Conservation (phyloP, 2,797 vertebrate species). For the Trachurus trachurus region DNA sequence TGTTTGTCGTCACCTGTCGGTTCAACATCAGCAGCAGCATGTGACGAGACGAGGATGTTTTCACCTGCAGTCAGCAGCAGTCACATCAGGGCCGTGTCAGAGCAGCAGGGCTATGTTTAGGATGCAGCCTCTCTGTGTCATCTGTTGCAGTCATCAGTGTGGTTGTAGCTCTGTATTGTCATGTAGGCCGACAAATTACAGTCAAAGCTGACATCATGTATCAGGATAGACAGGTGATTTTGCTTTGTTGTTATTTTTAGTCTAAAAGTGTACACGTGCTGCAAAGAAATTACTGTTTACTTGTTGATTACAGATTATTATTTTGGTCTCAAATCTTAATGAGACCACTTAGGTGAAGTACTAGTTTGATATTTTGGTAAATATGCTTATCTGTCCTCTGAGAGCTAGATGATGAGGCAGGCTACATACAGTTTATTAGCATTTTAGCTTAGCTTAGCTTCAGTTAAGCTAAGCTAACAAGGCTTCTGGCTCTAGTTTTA, state of each 20-base stretch:
- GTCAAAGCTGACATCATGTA: too few species aligned
- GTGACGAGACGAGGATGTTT: slow-evolving; percentile 48
- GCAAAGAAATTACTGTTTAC: too few species aligned
- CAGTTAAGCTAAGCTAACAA: too few species aligned
- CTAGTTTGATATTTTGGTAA: too few species aligned
- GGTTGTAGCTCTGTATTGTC: slow-evolving; percentile 26
- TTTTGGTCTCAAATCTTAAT: too few species aligned
- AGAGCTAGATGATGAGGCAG: too few species aligned
- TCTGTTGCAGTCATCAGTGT: not conserved
- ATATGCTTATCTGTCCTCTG: too few species aligned
- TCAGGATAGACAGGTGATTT: not conserved
- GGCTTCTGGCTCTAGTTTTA: too few species aligned
- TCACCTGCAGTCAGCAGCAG: slow-evolving; percentile 67
- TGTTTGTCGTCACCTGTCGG: slow-evolving; percentile 49
- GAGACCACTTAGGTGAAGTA: too few species aligned
- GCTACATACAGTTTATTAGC: too few species aligned
- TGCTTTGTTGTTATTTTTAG: not conserved
- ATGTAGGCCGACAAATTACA: not conserved
- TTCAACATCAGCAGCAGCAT: slow-evolving; percentile 20
- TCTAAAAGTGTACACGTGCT: not conserved
- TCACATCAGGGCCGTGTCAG: slow-evolving; percentile 45
- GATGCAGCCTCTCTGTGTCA: slow-evolving; percentile 16
- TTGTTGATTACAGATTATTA: not conserved
- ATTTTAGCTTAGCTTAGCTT: too few species aligned
- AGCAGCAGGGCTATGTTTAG: slow-evolving; percentile 62